These are phyloP conservation scores for Zaprionus ornatus DNA, from an alignment of 1,140 invertebrate species.

Conservation along the genomic window DNA sequence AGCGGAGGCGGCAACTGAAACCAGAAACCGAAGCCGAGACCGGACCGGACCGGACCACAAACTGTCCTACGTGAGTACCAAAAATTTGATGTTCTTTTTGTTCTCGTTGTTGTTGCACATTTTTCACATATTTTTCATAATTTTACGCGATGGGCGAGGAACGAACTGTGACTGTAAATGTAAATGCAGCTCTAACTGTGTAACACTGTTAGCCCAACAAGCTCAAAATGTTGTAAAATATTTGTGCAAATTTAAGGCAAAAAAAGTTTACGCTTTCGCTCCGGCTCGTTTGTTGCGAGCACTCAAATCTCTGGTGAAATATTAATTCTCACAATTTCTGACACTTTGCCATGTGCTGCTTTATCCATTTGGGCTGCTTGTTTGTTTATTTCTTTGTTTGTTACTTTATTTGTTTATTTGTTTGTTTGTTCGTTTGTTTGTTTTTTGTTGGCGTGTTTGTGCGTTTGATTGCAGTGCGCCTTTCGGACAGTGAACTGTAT, in stretches of 20 bases:
- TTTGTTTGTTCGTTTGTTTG: constrained; percentile 42
- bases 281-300: constrained; percentile 41
- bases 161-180: neutral
- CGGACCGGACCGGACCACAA: constrained; percentile 22
- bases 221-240: constrained; percentile 49
- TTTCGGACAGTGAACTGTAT: constrained; percentile 19
- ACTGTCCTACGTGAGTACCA: constrained; percentile 32
- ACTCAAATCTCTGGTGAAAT: constrained; percentile 77
- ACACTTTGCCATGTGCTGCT: constrained; percentile 61
- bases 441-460: constrained; percentile 35
- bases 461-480: constrained; percentile 34
- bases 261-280: constrained; percentile 55
- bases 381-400: constrained; percentile 28
- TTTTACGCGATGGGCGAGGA: constrained; percentile 48
- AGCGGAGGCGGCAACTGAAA: neutral
- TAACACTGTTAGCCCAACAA: constrained; percentile 44
- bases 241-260: constrained; percentile 12
- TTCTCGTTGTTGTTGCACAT: constrained; percentile 52
- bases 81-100: constrained; percentile 15
- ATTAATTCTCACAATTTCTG: constrained; percentile 77
- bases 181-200: constrained; percentile 8
- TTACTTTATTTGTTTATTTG: constrained; percentile 36
- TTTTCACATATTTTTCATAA: constrained; percentile 79
- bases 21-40: constrained; percentile 23
- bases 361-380: constrained; percentile 25